Base-by-base conservation (phyloP, 2,113 vertebrate genomes). In the Chionomys nivalis region DNA sequence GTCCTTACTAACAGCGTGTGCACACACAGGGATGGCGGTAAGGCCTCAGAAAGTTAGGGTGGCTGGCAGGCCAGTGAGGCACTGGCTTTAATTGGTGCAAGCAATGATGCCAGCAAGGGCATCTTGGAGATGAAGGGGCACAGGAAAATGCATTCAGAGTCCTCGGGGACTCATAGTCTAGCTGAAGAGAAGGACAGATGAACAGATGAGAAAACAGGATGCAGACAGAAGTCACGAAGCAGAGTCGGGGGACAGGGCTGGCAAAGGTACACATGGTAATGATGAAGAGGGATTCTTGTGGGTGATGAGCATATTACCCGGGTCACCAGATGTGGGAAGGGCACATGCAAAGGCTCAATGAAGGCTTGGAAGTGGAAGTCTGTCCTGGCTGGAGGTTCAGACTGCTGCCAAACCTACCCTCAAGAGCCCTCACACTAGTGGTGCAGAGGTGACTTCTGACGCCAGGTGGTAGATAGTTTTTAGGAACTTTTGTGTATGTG, bases 231-330 rank as follows among this genome's bases (percentile, higher is more conserved):
- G 70, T 73, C 68, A 58, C 5, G 52, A 36, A n/a, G 55, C 26
- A 16, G 3, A 36, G 61, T 24, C 9, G 5, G 42, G 49, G 70
- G 42, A 55, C 0, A 3, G 5, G 36, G 39, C 28, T 31, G 13
- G 36, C 76, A 19, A 82, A 76, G 12, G 2, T 52, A 17, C 3
- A 10, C 14, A 31, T 26, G 24, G 14, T 13, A 33, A n/a, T 42
- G 33, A n/a, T 14, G 39, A n/a, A 39, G 65, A n/a, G 55, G 2
- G 16, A 39, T 52, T 33, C 66, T 23, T 31, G 7, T 16, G 0
- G 87, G 12, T 49, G 68, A 82, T 33, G 0, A 6, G 44, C 1
- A 0, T 13, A 39, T 75, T 42, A 28, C 28, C 36, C 49, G 58
- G 42, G 79, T 52, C 81, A 49, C 42, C 9, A 75, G 93, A 36